Evolutionary conservation across 2,113 vertebrate species (phyloP).

Genomic region (Deroptyus accipitrinus): DNA sequence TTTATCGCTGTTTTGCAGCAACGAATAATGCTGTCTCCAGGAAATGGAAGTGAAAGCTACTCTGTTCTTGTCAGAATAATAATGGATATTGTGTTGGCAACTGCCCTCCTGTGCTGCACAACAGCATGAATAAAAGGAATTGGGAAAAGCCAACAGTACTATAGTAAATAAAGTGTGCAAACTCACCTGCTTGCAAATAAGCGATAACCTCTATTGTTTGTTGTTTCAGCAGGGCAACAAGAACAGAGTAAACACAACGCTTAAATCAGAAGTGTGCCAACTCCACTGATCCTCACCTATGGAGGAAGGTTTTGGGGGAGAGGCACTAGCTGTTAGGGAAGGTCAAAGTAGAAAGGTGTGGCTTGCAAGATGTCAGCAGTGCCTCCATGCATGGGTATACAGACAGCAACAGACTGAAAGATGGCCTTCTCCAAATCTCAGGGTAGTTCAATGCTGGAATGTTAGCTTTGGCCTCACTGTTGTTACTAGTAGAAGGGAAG

Average conservation of each 20-base stretch:
- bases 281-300: neutral
- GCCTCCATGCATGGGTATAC: rapidly evolving
- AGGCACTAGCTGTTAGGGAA: neutral
- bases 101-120: neutral
- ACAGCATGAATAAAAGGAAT: constrained; percentile 10
- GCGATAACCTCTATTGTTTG: neutral
- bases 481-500: neutral
- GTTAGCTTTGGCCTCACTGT: neutral
- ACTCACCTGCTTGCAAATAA: neutral
- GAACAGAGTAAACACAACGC: neutral
- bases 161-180: neutral
- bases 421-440: neutral
- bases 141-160: neutral
- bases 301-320: neutral
- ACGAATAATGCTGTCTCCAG: neutral
- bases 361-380: neutral
- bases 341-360: neutral
- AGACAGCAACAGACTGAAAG: neutral
- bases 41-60: constrained; percentile 34
- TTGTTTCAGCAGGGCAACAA: neutral
- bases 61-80: constrained; percentile 54
- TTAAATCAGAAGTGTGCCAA: neutral
- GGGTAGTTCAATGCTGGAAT: neutral
- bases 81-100: constrained; percentile 25
- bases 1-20: neutral